Evolutionary conservation across 1,140 invertebrate genomes (phyloP).

Genomic region (Penaeus japonicus): DNA sequence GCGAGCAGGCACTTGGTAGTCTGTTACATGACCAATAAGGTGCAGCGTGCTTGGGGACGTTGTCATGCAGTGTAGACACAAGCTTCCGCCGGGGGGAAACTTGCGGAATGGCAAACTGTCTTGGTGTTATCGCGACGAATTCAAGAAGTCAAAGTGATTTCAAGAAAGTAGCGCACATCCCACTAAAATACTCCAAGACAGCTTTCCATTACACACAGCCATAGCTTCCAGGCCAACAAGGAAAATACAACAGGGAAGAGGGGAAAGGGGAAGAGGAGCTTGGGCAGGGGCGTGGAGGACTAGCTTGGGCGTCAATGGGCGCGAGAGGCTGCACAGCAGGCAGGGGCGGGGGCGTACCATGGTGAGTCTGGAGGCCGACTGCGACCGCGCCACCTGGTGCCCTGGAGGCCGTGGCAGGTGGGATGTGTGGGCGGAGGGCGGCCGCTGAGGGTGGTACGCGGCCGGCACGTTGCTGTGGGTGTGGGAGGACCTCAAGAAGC

Average conservation of each 20-base stretch:
- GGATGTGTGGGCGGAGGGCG: slow-evolving; percentile 44
- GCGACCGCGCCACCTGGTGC: slow-evolving; percentile 54
- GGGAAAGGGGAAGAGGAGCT: neutral
- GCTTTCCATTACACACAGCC: neutral
- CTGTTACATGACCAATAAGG: too few relatives aligned
- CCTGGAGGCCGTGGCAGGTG: slow-evolving; percentile 39
- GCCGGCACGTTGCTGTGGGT: slow-evolving; percentile 51
- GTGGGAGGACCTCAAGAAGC: slow-evolving; percentile 47
- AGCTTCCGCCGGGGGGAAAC: too few relatives aligned
- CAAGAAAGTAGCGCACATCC: too few relatives aligned
- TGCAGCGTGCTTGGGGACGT: too few relatives aligned
- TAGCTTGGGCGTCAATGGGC: neutral
- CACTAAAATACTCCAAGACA: neutral
- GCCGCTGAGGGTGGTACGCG: slow-evolving; percentile 19
- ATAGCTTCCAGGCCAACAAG: neutral
- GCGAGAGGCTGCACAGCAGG: neutral
- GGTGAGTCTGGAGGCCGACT: slow-evolving; percentile 56
- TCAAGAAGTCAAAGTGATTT: too few relatives aligned
- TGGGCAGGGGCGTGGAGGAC: neutral
- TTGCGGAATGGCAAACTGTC: too few relatives aligned
- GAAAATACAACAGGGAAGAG: neutral
- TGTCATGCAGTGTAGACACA: too few relatives aligned
- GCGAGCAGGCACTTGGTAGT: too few relatives aligned
- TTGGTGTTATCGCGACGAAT: too few relatives aligned
- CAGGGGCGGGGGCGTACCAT: slow-evolving; percentile 49